phyloP scores from a whole-genome alignment of 37 sponge, comb jelly and placozoan genomes.

The Agelas oroides region DNA sequence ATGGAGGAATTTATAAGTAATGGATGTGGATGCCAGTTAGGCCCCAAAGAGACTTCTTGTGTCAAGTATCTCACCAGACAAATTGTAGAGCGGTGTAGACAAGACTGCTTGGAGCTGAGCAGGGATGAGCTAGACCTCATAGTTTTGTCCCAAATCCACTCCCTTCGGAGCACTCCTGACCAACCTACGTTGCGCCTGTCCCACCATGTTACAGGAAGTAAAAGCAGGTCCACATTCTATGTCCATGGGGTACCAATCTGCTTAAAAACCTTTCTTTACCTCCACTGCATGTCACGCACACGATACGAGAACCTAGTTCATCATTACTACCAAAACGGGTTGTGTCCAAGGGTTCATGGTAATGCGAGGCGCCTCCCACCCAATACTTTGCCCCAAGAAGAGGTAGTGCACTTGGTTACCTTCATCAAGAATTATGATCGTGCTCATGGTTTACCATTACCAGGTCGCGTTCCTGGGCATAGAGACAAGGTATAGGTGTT shows the following conservation, averaged over 20 bases:
- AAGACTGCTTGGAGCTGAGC: background rate
- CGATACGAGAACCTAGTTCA: background rate
- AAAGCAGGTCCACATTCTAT: background rate
- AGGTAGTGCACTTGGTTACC: background rate
- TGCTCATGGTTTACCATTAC: slow-evolving; percentile 5
- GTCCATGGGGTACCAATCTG: slow-evolving; percentile 1
- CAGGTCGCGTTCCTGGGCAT: slow-evolving; percentile 4
- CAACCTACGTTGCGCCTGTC: background rate
- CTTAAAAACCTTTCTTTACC: background rate
- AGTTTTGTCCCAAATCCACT: background rate
- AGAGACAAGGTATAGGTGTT: background rate
- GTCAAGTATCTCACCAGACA: background rate
- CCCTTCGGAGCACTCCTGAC: background rate
- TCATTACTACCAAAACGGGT: background rate
- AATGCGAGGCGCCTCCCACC: background rate
- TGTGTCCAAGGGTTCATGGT: background rate
- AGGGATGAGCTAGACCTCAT: slow-evolving; percentile 6
- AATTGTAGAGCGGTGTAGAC: background rate
- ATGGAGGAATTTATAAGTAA: background rate
- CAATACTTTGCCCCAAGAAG: background rate
- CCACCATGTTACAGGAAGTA: background rate
- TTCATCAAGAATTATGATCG: background rate
- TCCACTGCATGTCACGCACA: background rate
- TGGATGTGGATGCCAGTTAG: slow-evolving; percentile 2
- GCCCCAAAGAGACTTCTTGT: background rate